These are phyloP conservation scores for Gandaritis pyraliata DNA, from an alignment of 2,888 invertebrate genomes.

Conservation along the genomic window DNA sequence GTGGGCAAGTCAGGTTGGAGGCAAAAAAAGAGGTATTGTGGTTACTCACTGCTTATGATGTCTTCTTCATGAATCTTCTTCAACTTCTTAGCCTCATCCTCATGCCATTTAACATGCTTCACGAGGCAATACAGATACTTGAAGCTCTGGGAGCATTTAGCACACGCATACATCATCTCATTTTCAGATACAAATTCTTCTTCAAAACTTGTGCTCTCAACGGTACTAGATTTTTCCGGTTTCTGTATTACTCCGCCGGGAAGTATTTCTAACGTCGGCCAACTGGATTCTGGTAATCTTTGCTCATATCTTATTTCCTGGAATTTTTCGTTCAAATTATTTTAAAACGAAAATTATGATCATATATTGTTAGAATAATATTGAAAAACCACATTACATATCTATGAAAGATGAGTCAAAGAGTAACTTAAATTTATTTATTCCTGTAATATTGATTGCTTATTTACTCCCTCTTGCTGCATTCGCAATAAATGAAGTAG, in stretches of 20 bases:
- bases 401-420: too few relatives aligned
- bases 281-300: conserved; percentile 55
- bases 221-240: conserved; percentile 55
- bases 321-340: conserved; percentile 15
- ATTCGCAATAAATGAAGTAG: too few relatives aligned
- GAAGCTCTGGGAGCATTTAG: conserved; percentile 71
- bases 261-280: conserved; percentile 76
- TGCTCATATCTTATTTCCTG: conserved; percentile 41
- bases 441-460: too few relatives aligned
- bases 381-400: too few relatives aligned
- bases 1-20: too few relatives aligned
- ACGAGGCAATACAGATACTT: conserved; percentile 66
- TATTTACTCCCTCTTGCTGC: too few relatives aligned
- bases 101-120: conserved; percentile 73
- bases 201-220: conserved; percentile 25
- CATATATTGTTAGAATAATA: too few relatives aligned
- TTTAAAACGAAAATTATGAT: too few relatives aligned
- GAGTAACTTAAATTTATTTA: too few relatives aligned
- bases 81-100: conserved; percentile 61
- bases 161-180: conserved; percentile 74
- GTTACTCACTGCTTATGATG: conserved; percentile 4
- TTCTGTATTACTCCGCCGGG: conserved; percentile 75
- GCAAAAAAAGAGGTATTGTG: too few relatives aligned
- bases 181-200: conserved; percentile 32
- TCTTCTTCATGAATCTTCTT: conserved; percentile 27